phyloP scores from a whole-genome alignment of 2,797 vertebrate genomes.

The Todus mexicanus region DNA sequence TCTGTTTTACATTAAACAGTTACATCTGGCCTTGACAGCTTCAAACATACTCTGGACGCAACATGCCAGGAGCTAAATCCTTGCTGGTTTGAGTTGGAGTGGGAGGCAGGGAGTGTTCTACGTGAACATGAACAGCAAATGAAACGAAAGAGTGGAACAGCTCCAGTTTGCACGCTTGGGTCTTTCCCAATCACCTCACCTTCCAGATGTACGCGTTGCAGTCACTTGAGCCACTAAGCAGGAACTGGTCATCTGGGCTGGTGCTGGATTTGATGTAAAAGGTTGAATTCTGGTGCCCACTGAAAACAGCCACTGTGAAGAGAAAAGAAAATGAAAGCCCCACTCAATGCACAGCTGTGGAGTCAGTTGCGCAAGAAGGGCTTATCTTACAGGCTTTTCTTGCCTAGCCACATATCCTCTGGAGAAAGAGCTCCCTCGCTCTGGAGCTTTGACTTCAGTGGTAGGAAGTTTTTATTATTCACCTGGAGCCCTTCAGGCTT shows the following conservation, averaged over 20 bases:
- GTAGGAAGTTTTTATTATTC: not conserved
- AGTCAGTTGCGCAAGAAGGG: not conserved
- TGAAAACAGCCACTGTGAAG: conserved; percentile 84
- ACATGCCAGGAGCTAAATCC: not conserved
- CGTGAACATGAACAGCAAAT: not conserved
- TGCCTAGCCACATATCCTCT: not conserved
- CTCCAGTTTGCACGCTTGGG: not conserved
- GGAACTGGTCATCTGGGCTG: conserved; percentile 93
- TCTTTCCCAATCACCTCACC: conserved; percentile 67
- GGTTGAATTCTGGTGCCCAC: conserved; percentile 91
- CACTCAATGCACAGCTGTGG: not conserved
- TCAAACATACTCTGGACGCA: not conserved
- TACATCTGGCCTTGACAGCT: conserved; percentile 9
- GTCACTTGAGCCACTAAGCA: conserved; percentile 94
- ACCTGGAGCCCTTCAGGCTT: not conserved
- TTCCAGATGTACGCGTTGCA: conserved; percentile 91
- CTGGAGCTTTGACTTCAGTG: not conserved
- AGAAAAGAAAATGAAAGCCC: not conserved
- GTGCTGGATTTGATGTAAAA: conserved; percentile 94
- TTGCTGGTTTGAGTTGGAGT: not conserved
- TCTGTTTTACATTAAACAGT: conserved; percentile 25
- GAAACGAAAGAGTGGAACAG: not conserved
- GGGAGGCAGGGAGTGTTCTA: not conserved
- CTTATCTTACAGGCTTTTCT: conserved; percentile 47
- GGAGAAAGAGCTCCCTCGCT: conserved; percentile 28